A percentile compares a stretch with the other conserved stretches of the same genome.
Evolutionary conservation across 2,888 invertebrate species (phyloP).

Genomic region (Oxyscelio sp.): DNA sequence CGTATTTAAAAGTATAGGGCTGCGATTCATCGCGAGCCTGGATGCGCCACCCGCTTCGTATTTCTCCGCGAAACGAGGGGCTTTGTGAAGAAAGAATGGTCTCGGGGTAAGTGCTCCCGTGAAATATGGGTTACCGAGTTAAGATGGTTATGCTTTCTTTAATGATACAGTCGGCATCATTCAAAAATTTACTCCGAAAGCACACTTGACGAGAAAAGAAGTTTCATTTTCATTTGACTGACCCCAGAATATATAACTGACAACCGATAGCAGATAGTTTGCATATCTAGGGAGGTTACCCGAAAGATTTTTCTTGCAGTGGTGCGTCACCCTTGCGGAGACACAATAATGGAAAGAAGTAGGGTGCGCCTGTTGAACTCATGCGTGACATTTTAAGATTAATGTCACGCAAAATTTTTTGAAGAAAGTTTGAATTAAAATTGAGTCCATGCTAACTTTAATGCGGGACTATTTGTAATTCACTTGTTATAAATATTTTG

Average conservation of each 20-base stretch:
- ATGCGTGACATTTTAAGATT: slow-evolving; percentile 68
- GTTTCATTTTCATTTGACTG: slow-evolving; percentile 65
- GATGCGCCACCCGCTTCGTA: slow-evolving; percentile 81
- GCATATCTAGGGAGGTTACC: slow-evolving; percentile 56
- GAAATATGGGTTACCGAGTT: slow-evolving; percentile 88
- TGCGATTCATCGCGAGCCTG: slow-evolving; percentile 77
- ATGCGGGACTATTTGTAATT: no score
- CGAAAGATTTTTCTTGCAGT: slow-evolving; percentile 58
- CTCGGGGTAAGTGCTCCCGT: slow-evolving; percentile 84
- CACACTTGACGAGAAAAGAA: slow-evolving; percentile 25
- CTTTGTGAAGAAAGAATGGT: slow-evolving; percentile 86
- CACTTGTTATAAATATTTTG: no score
- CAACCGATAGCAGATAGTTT: slow-evolving; percentile 66
- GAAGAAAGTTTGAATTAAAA: slow-evolving; percentile 4
- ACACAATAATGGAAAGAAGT: slow-evolving; percentile 59
- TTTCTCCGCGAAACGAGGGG: slow-evolving; percentile 85
- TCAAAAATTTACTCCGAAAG: slow-evolving; percentile 45
- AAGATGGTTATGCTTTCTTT: slow-evolving; percentile 83
- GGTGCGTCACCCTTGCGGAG: slow-evolving; percentile 41
- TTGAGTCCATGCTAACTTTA: background rate
- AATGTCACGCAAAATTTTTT: slow-evolving; percentile 50
- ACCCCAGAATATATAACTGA: slow-evolving; percentile 60
- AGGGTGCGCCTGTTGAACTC: slow-evolving; percentile 53
- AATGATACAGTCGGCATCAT: slow-evolving; percentile 82
- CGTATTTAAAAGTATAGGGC: slow-evolving; percentile 77